Conservation (phyloP, 2,113 vertebrate species). For the Planiliza haematocheilus region DNA sequence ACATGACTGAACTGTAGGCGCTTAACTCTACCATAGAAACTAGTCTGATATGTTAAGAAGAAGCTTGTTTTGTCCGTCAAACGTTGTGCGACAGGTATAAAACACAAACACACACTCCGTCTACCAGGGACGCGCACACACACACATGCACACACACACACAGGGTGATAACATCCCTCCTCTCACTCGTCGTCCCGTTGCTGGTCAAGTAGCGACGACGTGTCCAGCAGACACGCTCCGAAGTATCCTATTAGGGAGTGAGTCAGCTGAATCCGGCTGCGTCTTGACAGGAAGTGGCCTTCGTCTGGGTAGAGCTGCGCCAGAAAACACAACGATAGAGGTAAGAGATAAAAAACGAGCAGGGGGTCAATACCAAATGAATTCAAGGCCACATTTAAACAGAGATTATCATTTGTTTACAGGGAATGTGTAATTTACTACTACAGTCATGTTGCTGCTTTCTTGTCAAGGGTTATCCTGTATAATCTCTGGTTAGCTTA, state of each 20-base stretch:
- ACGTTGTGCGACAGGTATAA: conserved; percentile 62
- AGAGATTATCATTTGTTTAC: too few species aligned
- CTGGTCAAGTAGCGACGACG: conserved; percentile 85
- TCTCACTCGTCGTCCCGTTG: conserved; percentile 83
- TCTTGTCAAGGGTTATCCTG: too few species aligned
- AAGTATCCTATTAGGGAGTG: conserved; percentile 94
- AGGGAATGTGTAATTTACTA: too few species aligned
- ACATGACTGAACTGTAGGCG: not conserved
- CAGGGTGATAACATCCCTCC: too few species aligned
- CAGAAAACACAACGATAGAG: conserved; percentile 1
- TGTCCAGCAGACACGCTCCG: conserved; percentile 91
- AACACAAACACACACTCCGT: conserved; percentile 46
- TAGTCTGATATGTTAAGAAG: conserved; percentile 36
- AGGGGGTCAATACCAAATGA: too few species aligned
- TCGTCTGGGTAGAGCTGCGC: conserved; percentile 96
- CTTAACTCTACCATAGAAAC: conserved; percentile 23
- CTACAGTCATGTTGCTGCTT: too few species aligned
- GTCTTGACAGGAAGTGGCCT: conserved; percentile 91
- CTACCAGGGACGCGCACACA: conserved; percentile 14
- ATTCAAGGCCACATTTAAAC: too few species aligned
- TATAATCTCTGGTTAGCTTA: too few species aligned
- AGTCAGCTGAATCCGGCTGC: conserved; percentile 91
- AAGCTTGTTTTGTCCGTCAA: conserved; percentile 44
- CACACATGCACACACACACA: conserved; percentile 25
- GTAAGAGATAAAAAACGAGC: too few species aligned